Evolutionary conservation across 2,888 invertebrate genomes (phyloP), one percentile per base, ranked within the genome.

Genomic region (Tanypteryx hageni): DNA sequence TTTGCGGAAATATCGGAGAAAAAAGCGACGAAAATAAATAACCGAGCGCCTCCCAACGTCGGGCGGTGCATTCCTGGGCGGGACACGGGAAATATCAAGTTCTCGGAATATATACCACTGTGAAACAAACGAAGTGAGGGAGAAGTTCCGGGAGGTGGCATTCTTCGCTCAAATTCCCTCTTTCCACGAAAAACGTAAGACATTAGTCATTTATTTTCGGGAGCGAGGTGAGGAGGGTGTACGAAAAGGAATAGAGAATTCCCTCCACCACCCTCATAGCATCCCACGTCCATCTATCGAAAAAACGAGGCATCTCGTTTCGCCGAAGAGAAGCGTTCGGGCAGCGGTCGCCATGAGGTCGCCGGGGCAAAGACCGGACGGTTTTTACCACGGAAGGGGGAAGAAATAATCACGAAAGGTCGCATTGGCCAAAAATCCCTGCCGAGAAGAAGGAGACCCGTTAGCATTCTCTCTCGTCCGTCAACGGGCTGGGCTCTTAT

Each of bases 351-450:
- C 44, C 44, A 1, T 13, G 68, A 27, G 76, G 76, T 76, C 76
- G 76, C 22, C 13, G 18, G 76, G 76, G 76, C 76, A 76, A 76
- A 27, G 76, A 76, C 76, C 76, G 76, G 76, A 27, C 76, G 76
- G 76, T 76, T 22, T 76, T 27, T 76, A 1, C 76, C 16, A n/a
- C 76, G 10, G 76, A 44, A 5, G 44, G 44, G 44, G 44, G 5
- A 44, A 44, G 44, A 44, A 44, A 44, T 44, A 44, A 44, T 44
- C 44, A 3, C 44, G 44, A 44, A 44, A 9, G 16, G 64, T 16
- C 64, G 64, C 76, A 22, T 22, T 76, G 76, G 76, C 76, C 76
- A 76, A 76, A 76, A 76, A 7, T 13, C 22, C 76, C 8, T 11
- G 27, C n/a, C 5, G 22, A 76, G 10, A 76, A 76, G 76, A 27